Percentiles rank a stretch among this genome's conserved stretches.
Evolutionary conservation across 2,888 invertebrate species (phyloP).

Genomic region (Hemithea aestivaria): DNA sequence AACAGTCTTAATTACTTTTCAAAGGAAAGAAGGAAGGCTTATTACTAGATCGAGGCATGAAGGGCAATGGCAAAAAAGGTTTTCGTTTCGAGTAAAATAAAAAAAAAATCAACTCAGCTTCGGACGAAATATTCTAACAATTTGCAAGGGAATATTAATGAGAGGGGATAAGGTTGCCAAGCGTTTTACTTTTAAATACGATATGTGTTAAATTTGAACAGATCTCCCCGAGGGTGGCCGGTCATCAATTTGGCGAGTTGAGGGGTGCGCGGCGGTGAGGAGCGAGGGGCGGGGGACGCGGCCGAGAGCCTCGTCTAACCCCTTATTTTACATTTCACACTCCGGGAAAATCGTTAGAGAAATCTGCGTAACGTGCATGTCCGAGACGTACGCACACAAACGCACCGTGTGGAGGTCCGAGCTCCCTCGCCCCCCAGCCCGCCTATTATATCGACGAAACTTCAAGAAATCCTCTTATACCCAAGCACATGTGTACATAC

Average conservation of each 20-base stretch:
- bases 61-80: constrained; percentile 3
- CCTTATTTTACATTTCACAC: constrained; percentile 80
- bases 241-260: constrained; percentile 73
- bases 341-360: constrained; percentile 80
- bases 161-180: constrained; percentile 62
- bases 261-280: constrained; percentile 40
- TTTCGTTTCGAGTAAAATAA: constrained; percentile 25
- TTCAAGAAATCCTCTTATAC: constrained; percentile 75
- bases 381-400: constrained; percentile 71
- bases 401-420: constrained; percentile 40
- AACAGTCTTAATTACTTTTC: constrained; percentile 2
- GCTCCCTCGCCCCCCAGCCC: constrained; percentile 29
- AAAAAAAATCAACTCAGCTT: constrained; percentile 33
- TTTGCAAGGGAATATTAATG: constrained; percentile 64
- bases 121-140: constrained; percentile 46
- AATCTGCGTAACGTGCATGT: constrained; percentile 78
- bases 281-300: constrained; percentile 44
- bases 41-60: constrained; percentile 11
- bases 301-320: constrained; percentile 70
- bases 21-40: constrained; percentile 2
- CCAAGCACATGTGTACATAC: constrained; percentile 57
- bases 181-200: constrained; percentile 73
- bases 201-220: constrained; percentile 76
- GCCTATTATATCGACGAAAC: constrained; percentile 70
- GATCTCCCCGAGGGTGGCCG: constrained; percentile 71